Base-by-base conservation (phyloP, 2,888 invertebrate species). In the Dendrolimus houi region DNA sequence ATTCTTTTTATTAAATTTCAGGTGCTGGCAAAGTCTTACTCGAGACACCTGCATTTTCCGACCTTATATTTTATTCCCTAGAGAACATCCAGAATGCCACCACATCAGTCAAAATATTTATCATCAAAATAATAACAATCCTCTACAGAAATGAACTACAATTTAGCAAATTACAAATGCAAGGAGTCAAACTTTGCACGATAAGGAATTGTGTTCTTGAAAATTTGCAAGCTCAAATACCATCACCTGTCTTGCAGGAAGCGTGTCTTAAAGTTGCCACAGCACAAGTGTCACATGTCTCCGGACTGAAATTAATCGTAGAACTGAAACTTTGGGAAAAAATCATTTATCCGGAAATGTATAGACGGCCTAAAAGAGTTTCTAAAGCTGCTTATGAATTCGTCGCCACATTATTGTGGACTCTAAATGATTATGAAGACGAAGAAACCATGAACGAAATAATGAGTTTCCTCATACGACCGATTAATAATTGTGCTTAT, bases 71-170 rank as follows among this genome's bases (percentile, higher is more conserved):
- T 41, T 58, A 68, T 55, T 64, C 69, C 1, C 58, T 74, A 14
- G 62, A 64, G 14, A 69, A 70, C 54, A 60, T 68, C 8, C 66
- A 63, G 13, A 62, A 62, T 53, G 64, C 66, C n/a, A 60, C 68
- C 8, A 65, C 58, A 0, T 60, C 71, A 7, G 70, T 71, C 8
- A 71, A 71, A 62, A 62, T 69, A 9, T 74, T 79, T 55, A 55
- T 74, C 2, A 58, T 73, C 14, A 64, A 75, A 61, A 57, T 79
- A 1, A 53, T 69, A 7, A 68, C 70, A 1, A 56, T 70, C 9
- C 64, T 75, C 9, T 68, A 72, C 29, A 67, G 67, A 57, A 76
- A 75, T 62, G 78, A 78, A 56, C 62, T 78, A 3, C 75, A 75
- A 55, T 79, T 74, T 57, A 71, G 62, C 57, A 74, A 72, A 62